A percentile compares a stretch with the other conserved stretches of the same genome.
Conservation (phyloP, 2,888 invertebrate species). For the Sphaerophoria rueppellii region DNA sequence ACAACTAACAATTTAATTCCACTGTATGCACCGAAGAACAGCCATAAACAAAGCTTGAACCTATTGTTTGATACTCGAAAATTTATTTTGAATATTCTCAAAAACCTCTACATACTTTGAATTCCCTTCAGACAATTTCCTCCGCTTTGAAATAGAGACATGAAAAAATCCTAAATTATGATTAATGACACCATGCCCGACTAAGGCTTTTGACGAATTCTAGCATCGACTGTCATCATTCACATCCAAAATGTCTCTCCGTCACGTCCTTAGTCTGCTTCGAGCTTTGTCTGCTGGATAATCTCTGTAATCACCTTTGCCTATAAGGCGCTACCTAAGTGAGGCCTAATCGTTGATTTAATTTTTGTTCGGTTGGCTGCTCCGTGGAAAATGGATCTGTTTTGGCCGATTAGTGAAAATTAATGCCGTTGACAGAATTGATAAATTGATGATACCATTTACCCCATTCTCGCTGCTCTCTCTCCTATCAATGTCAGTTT, state of each 20-base stretch:
- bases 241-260: background rate
- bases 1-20: no score
- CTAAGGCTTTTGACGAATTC: slow-evolving; percentile 5
- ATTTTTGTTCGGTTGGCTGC: background rate
- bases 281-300: background rate
- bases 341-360: slow-evolving; percentile 7
- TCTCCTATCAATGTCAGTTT: slow-evolving; percentile 2
- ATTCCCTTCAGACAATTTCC: no score
- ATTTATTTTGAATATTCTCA: no score
- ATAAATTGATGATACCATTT: slow-evolving; percentile 18
- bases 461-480: background rate
- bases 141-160: background rate
- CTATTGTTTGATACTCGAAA: no score
- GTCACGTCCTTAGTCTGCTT: background rate
- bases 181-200: slow-evolving; percentile 4
- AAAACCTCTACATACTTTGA: no score
- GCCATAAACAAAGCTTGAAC: no score
- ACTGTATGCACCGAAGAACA: no score
- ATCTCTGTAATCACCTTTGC: slow-evolving; percentile 27
- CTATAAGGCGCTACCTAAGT: background rate
- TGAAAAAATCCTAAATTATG: slow-evolving; percentile 12
- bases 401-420: slow-evolving; percentile 16
- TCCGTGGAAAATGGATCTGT: slow-evolving; percentile 23
- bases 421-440: slow-evolving; percentile 30
- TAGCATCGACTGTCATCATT: slow-evolving; percentile 11